Conservation (phyloP, 2,797 vertebrate species). For the Antennarius maculatus region DNA sequence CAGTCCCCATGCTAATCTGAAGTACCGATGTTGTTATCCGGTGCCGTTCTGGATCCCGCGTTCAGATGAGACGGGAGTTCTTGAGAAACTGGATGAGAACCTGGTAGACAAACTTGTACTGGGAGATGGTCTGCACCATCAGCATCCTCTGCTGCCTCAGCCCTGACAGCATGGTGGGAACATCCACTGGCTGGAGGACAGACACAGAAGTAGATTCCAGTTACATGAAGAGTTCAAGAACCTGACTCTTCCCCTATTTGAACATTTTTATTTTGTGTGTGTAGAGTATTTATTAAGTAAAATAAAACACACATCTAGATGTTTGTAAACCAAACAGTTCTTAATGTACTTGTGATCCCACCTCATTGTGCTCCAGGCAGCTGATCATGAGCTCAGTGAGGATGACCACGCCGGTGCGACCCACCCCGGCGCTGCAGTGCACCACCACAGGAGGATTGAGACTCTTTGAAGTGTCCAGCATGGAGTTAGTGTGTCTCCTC, state of each 20-base stretch:
- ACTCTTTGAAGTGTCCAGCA: constrained; percentile 89
- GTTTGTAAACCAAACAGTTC: not conserved
- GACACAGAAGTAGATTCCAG: not conserved
- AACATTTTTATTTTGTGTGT: too few relatives aligned
- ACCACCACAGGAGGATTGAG: constrained; percentile 92
- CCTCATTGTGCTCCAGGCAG: constrained; percentile 96
- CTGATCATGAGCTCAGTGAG: constrained; percentile 96
- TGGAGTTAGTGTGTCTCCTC: constrained; percentile 95
- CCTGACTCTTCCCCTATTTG: too few relatives aligned
- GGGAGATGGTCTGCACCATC: constrained; percentile 96
- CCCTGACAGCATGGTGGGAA: constrained; percentile 90
- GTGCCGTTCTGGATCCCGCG: not conserved
- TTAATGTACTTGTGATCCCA: constrained; percentile 45
- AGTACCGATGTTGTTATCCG: constrained; percentile 33
- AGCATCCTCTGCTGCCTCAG: constrained; percentile 95
- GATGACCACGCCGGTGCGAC: constrained; percentile 94
- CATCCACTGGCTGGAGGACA: constrained; percentile 88
- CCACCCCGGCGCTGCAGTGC: constrained; percentile 95
- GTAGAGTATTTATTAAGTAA: too few relatives aligned
- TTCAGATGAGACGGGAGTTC: constrained; percentile 94
- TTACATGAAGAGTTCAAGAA: too few relatives aligned
- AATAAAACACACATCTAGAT: not conserved
- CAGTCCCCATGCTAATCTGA: constrained; percentile 9
- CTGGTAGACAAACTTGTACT: constrained; percentile 97
- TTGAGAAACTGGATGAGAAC: constrained; percentile 97